phyloP scores from a whole-genome alignment of 2,888 invertebrate genomes.

The Epiperipatus broadwayi region DNA sequence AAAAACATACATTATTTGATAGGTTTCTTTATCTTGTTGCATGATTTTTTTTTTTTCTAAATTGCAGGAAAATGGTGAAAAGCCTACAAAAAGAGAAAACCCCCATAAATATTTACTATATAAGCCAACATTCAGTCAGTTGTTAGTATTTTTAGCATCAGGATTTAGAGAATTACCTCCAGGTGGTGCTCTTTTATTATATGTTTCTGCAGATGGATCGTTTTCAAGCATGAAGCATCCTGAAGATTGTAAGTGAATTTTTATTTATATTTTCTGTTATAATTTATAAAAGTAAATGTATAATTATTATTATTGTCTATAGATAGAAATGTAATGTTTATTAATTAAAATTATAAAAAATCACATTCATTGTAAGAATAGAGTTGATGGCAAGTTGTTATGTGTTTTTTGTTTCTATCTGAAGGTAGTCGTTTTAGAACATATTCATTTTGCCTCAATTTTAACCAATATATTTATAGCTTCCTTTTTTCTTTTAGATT shows the following conservation, averaged over 20 bases:
- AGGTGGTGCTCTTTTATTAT: constrained; percentile 71
- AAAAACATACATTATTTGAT: too few relatives aligned
- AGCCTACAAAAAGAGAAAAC: constrained; percentile 50
- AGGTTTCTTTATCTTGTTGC: too few relatives aligned
- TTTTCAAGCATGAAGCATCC: constrained; percentile 61
- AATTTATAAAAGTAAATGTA: background rate
- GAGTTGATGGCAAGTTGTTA: too few relatives aligned
- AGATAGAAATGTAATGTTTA: background rate
- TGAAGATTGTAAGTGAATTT: constrained; percentile 53
- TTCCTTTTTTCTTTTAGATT: too few relatives aligned
- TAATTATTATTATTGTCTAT: constrained; percentile 4
- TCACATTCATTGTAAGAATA: too few relatives aligned
- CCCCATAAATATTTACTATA: constrained; percentile 91
- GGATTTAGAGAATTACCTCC: constrained; percentile 81
- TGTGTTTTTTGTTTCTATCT: too few relatives aligned
- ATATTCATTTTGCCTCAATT: too few relatives aligned
- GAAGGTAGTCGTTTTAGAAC: too few relatives aligned
- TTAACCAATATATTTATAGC: too few relatives aligned
- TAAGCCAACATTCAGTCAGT: constrained; percentile 80
- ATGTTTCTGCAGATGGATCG: constrained; percentile 80
- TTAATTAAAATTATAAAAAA: background rate
- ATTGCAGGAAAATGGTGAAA: constrained; percentile 48
- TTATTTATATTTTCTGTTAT: constrained; percentile 29
- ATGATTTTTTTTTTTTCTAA: constrained; percentile 5
- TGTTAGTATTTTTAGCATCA: constrained; percentile 70